Evolutionary conservation across 2,888 invertebrate species (phyloP).

Genomic region (Spisula solida): DNA sequence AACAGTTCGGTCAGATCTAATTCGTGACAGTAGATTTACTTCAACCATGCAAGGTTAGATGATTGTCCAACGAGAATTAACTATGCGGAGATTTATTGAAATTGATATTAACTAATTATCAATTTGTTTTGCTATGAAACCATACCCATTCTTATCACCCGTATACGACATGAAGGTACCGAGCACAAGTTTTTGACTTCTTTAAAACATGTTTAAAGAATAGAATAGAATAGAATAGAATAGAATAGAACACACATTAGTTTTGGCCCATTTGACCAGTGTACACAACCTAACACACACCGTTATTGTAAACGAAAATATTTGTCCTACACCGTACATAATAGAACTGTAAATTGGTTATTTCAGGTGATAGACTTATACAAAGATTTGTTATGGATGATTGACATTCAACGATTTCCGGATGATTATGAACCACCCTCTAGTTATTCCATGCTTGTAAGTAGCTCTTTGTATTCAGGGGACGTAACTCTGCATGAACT

Average conservation of each 20-base stretch:
- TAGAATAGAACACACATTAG: neutral
- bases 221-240: too few relatives aligned
- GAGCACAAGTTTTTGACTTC: neutral
- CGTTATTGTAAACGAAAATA: neutral
- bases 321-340: neutral
- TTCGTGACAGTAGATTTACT: too few relatives aligned
- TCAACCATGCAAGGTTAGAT: too few relatives aligned
- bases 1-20: too few relatives aligned
- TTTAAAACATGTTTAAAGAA: too few relatives aligned
- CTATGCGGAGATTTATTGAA: too few relatives aligned
- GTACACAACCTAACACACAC: neutral
- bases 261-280: neutral
- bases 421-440: conserved; percentile 81
- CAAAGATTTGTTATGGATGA: conserved; percentile 79
- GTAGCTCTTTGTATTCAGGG: conserved; percentile 27
- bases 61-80: too few relatives aligned
- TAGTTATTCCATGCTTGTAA: conserved; percentile 80
- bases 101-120: neutral
- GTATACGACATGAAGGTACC: neutral
- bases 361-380: conserved; percentile 81
- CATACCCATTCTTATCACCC: too few relatives aligned
- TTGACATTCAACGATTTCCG: conserved; percentile 78
- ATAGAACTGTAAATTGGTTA: neutral
- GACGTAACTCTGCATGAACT: neutral
- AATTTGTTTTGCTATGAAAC: neutral